These are phyloP conservation scores for Basileuterus tristriatus DNA, from an alignment of 2,797 vertebrate species.

Conservation along the genomic window DNA sequence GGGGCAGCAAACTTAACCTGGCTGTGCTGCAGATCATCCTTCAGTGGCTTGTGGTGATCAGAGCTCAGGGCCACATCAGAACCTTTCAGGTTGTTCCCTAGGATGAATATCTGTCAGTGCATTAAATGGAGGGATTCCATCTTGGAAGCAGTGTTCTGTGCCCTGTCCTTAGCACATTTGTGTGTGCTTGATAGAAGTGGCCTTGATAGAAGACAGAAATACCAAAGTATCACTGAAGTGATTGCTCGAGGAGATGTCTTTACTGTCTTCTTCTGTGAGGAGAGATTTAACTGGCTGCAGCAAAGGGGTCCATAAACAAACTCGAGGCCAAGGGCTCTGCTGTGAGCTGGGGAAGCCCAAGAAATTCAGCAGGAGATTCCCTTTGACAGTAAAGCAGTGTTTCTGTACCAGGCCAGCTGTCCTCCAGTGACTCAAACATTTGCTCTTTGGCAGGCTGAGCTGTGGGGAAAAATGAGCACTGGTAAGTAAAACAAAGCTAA, in stretches of 20 bases:
- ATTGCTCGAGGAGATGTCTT: not conserved
- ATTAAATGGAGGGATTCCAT: not conserved
- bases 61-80: not conserved
- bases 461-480: not conserved
- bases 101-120: rapidly evolving
- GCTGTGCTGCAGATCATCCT: not conserved
- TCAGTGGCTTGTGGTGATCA: not conserved
- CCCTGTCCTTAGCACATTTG: not conserved
- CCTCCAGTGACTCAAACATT: not conserved
- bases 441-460: not conserved
- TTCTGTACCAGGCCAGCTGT: not conserved
- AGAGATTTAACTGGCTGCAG: not conserved
- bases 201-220: not conserved
- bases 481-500: not conserved
- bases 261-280: not conserved
- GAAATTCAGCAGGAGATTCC: not conserved
- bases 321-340: not conserved
- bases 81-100: rapidly evolving
- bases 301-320: not conserved
- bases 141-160: not conserved
- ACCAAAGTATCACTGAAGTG: not conserved
- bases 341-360: not conserved
- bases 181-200: not conserved
- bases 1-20: not conserved
- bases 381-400: not conserved